Percentiles rank a stretch among this genome's conserved stretches.
Evolutionary conservation across 2,888 invertebrate genomes (phyloP).

Genomic region (Hylaea fasciaria): DNA sequence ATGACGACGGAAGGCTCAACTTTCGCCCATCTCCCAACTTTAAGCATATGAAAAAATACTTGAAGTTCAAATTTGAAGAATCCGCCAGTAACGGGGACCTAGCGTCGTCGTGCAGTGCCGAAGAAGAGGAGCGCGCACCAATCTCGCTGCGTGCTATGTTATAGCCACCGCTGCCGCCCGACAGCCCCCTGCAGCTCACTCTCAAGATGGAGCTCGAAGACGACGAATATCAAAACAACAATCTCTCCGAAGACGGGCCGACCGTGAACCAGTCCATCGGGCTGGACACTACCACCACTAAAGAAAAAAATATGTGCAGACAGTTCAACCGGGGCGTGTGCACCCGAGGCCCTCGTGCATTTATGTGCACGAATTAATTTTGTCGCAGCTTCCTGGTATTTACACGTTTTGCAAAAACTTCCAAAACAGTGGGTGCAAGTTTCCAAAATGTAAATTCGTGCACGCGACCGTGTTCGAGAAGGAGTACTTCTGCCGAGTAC

Average conservation of each 20-base stretch:
- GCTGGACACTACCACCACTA: background rate
- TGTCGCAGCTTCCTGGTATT: constrained; percentile 58
- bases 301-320: constrained; percentile 56
- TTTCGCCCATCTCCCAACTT: constrained; percentile 68
- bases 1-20: constrained; percentile 58
- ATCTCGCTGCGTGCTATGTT: background rate
- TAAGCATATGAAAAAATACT: constrained; percentile 71
- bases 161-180: constrained; percentile 61
- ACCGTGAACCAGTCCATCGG: background rate
- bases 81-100: constrained; percentile 21
- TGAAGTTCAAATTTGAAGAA: constrained; percentile 60
- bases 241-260: background rate
- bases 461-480: constrained; percentile 72
- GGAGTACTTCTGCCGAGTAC: constrained; percentile 58
- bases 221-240: constrained; percentile 41
- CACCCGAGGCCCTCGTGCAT: constrained; percentile 59
- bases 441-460: constrained; percentile 64
- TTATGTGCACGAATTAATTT: constrained; percentile 61
- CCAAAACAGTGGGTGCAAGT: constrained; percentile 61
- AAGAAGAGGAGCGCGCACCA: background rate
- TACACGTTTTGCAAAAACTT: constrained; percentile 70
- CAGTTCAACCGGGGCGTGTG: constrained; percentile 68
- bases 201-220: constrained; percentile 58
- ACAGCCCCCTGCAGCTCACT: constrained; percentile 43
- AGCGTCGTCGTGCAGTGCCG: background rate